A percentile compares a stretch with the other conserved stretches of the same genome.
These are phyloP conservation scores for Tyrannus savana DNA, from an alignment of 2,113 vertebrate genomes.

Conservation along the genomic window DNA sequence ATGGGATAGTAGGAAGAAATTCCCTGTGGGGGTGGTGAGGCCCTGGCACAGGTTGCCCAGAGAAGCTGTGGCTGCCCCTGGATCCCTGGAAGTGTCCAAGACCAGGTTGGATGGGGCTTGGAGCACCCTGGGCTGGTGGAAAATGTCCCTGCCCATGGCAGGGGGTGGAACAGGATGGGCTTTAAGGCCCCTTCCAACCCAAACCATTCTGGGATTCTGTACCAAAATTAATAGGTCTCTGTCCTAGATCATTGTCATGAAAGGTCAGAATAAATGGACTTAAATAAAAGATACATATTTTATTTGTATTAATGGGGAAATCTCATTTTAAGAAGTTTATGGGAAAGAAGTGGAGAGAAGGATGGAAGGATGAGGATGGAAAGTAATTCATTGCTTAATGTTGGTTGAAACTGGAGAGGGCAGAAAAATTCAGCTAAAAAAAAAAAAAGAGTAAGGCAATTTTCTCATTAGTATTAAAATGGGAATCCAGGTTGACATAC, in stretches of 20 bases:
- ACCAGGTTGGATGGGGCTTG: neutral
- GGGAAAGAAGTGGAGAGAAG: neutral
- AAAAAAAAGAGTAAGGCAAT: neutral
- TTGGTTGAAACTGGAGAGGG: neutral
- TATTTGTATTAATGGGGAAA: neutral
- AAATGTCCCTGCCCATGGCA: neutral
- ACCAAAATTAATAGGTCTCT: neutral
- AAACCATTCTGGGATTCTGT: neutral
- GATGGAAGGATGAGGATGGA: neutral
- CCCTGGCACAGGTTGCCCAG: neutral
- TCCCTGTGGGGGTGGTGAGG: accelerated
- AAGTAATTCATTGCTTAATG: neutral
- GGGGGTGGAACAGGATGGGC: accelerated
- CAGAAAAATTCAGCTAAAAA: neutral
- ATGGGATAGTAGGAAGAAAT: neutral
- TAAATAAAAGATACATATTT: neutral
- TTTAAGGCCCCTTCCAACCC: neutral
- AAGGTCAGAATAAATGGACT: neutral
- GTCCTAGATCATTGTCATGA: neutral
- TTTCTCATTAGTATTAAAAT: neutral
- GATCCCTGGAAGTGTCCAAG: neutral
- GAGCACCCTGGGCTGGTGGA: neutral
- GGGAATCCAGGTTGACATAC: neutral
- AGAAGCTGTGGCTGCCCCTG: neutral
- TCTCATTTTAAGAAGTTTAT: neutral